Evolutionary conservation across 2,797 vertebrate genomes (phyloP).

Genomic region (Manis javanica): DNA sequence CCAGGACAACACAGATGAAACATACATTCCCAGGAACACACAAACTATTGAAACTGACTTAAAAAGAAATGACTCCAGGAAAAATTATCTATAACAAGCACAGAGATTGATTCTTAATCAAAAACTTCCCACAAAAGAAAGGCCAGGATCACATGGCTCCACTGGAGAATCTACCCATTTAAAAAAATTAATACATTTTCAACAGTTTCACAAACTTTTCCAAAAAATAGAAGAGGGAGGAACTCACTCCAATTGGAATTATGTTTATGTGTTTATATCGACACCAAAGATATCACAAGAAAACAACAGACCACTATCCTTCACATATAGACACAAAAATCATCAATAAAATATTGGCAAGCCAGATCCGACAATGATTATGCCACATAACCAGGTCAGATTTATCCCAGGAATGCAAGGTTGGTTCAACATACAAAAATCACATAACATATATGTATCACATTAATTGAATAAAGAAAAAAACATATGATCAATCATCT

Average conservation of each 20-base stretch:
- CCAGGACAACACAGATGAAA: neutral
- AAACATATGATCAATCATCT: neutral
- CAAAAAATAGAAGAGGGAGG: neutral
- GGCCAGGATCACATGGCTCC: neutral
- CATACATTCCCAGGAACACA: neutral
- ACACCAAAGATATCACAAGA: neutral
- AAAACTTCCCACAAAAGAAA: neutral
- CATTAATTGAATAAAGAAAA: neutral
- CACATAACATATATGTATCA: neutral
- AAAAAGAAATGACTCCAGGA: neutral
- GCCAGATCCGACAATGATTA: neutral
- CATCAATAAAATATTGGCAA: neutral
- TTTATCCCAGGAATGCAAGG: neutral
- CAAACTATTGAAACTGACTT: neutral
- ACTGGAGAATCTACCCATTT: neutral
- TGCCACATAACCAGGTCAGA: neutral
- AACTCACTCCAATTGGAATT: neutral
- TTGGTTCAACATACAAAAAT: neutral
- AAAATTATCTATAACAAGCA: neutral
- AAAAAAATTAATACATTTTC: neutral
- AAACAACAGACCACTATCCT: neutral
- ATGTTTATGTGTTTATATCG: neutral
- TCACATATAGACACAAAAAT: neutral
- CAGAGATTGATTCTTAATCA: neutral
- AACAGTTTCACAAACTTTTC: neutral